Conservation (phyloP, 2,797 vertebrate species). For the Alcedo atthis region DNA sequence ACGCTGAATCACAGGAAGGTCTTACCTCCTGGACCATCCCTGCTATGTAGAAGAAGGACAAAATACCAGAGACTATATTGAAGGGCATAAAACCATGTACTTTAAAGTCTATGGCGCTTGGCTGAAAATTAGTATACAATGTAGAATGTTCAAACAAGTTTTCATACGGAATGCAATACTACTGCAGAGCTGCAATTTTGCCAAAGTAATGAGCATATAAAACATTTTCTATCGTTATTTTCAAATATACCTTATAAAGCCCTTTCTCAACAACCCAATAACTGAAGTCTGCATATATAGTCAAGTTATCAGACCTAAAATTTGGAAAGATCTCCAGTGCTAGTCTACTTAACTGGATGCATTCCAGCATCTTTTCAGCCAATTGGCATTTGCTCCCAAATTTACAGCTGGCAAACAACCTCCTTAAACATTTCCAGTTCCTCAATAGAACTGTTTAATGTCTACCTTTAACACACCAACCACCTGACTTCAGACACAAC, state of each 20-base stretch:
- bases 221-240: conserved; percentile 24
- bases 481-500: conserved; percentile 83
- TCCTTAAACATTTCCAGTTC: conserved; percentile 79
- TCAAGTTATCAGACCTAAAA: conserved; percentile 68
- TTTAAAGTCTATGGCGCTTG: neutral
- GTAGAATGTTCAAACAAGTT: neutral
- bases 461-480: conserved; percentile 82
- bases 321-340: conserved; percentile 74
- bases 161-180: conserved; percentile 17
- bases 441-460: conserved; percentile 75
- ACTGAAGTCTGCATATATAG: conserved; percentile 11
- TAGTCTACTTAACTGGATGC: conserved; percentile 80
- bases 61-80: neutral
- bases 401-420: conserved; percentile 81
- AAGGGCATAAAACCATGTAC: neutral
- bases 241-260: conserved; percentile 2
- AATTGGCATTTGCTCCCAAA: conserved; percentile 78
- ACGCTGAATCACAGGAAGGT: neutral
- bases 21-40: neutral
- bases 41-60: neutral
- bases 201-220: conserved; percentile 42
- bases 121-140: neutral
- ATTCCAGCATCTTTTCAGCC: conserved; percentile 78
- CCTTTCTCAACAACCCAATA: conserved; percentile 36
- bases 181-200: conserved; percentile 51